Evolutionary conservation across 1,140 invertebrate species (phyloP).

Genomic region (Brachionus rotundiformis): DNA sequence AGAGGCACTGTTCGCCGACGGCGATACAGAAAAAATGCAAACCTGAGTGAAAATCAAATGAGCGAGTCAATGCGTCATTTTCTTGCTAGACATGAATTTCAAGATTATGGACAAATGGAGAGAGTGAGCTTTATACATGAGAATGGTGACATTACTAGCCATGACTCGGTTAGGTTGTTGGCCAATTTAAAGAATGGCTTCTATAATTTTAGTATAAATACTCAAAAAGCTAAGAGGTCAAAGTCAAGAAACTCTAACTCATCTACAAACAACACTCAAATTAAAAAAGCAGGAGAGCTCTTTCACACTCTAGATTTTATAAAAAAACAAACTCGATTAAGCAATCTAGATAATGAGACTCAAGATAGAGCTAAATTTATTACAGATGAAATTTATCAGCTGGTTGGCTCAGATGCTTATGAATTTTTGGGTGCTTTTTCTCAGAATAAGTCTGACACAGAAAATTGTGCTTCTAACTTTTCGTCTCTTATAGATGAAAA

Average conservation of each 20-base stretch:
- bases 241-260: not conserved
- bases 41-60: conserved; percentile 25
- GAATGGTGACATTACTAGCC: conserved; percentile 1
- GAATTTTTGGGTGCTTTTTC: not conserved
- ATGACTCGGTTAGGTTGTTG: conserved; percentile 14
- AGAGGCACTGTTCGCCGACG: conserved; percentile 30
- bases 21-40: conserved; percentile 23
- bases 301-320: conserved; percentile 32
- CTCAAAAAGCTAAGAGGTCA: not conserved
- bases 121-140: conserved; percentile 36
- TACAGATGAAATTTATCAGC: not conserved
- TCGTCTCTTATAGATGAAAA: not conserved
- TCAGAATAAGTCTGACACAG: not conserved
- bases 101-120: conserved; percentile 46
- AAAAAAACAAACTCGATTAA: not conserved
- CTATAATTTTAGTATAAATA: conserved; percentile 29
- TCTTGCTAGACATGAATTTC: conserved; percentile 30
- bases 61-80: conserved; percentile 29
- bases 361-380: not conserved
- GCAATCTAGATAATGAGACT: not conserved
- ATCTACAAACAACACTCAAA: not conserved
- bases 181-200: conserved; percentile 48
- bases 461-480: not conserved
- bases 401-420: conserved; percentile 34
- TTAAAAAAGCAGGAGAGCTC: not conserved